Base-by-base conservation (phyloP, 2,113 vertebrate species). In the Tursiops truncatus region DNA sequence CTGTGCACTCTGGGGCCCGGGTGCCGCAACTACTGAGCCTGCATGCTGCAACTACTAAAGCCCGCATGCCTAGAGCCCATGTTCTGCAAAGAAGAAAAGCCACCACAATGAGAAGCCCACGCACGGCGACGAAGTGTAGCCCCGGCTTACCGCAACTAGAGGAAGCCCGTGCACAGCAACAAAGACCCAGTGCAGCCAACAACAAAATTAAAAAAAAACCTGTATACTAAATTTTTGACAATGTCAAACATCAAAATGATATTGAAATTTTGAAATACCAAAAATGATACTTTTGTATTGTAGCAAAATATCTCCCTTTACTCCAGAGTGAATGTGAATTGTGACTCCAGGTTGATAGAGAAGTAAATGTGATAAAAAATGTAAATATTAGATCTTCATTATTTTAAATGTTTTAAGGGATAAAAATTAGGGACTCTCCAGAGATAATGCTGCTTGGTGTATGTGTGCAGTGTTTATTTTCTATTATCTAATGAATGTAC, bases 161-260 rank as follows among this genome's bases (percentile, higher is more conserved):
- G 50, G 6, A 53, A 53, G 50, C 50, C 50, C 50, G 5, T 0
- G 50, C 50, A 53, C 50, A 53, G 50, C 50, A 53, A 53, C 14
- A 53, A 53, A 17, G 50, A 53, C 50, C 15, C 50, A 53, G 50
- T 53, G 50, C 50, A 53, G 50, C 50, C 50, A 53, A 53, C 50
- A 53, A 53, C 5, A 53, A 53, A 38, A 38, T 38, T 38, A 38
- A 53, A 53, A 15, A 53, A 17, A 53, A 85, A 36, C 38, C 21
- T 47, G 50, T 17, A 23, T 36, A 62, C 76, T 77, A 68, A 8
- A 25, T 50, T 90, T 9, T 53, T 85, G 41, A 56, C 3, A 62
- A 41, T 79, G 76, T 47, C n/a, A 86, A 86, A 77, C 17, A 94
- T 47, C 71, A 94, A 96, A 88, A 83, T 80, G 26, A 71, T 83